phyloP scores from a whole-genome alignment of 92 coral and sea anemone genomes.

The Metridium senile region DNA sequence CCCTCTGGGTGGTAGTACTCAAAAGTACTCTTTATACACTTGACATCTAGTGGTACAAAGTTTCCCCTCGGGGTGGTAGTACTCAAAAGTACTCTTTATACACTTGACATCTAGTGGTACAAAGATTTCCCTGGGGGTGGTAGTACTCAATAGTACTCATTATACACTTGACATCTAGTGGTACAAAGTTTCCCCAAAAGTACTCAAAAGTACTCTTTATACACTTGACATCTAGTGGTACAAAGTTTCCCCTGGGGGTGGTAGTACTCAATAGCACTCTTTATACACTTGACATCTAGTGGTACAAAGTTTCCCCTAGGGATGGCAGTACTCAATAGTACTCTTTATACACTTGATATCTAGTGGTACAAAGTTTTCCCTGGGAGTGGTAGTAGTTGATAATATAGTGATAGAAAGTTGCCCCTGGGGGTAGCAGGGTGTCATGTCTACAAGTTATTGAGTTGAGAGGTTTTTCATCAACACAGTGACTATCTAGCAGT shows the following conservation, averaged over 20 bases:
- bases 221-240: background rate
- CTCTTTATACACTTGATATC: too few relatives aligned
- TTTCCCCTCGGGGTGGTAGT: conserved; percentile 30
- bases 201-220: background rate
- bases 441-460: too few relatives aligned
- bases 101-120: conserved; percentile 7
- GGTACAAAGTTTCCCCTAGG: background rate
- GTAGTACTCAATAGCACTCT: conserved; percentile 31
- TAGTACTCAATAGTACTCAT: conserved; percentile 9
- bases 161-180: background rate
- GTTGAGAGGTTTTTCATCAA: too few relatives aligned
- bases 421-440: too few relatives aligned
- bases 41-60: background rate
- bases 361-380: too few relatives aligned
- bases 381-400: too few relatives aligned
- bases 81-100: conserved; percentile 66
- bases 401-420: too few relatives aligned
- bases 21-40: conserved; percentile 27
- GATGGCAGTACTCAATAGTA: too few relatives aligned
- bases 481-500: too few relatives aligned
- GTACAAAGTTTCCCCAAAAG: background rate
- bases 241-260: conserved; percentile 13
- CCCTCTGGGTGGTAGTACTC: conserved; percentile 23
- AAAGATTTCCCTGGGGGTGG: conserved; percentile 11
- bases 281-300: conserved; percentile 1